Evolutionary conservation across 2,797 vertebrate genomes (phyloP), one percentile per base, ranked within the genome.

Genomic region (Sebastes minor): DNA sequence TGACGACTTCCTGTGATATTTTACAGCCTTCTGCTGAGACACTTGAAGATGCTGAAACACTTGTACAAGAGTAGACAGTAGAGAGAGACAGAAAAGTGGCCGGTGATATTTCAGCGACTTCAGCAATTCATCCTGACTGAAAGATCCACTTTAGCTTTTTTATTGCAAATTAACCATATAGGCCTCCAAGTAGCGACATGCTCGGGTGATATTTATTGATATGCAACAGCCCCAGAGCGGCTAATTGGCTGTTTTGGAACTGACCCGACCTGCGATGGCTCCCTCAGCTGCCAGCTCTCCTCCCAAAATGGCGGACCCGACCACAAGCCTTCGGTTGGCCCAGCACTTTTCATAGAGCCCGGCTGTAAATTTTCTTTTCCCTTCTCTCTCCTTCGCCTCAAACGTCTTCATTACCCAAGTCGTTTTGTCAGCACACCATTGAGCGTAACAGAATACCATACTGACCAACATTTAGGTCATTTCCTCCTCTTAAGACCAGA

Each of bases 391-490:
- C 55, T 71, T 69, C 71, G 77, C 89, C 74, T 87, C 77, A 76
- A 91, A 94, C 75, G 80, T 94, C 93, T 93, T 92, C 92, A 93
- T 95, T 90, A 91, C 89, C 84, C 82, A 80, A 92, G 90, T 74
- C 88, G 84, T 95, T 94, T 92, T 94, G 93, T 95, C 94, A 94
- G 93, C 93, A 88, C 93, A 94, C 91, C 83, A 90, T 94, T 88
- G 93, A 95, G 94, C 94, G 94, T 94, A 95, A 94, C 95, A 93
- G 90, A 94, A 95, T 91, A 91, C 94, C 89, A 82, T 85, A 75
- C 93, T 94, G 92, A 95, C 95, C 95, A 57, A 92, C 91, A 90
- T 94, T 96, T 93, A 96, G 93, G 94, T 96, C 89, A 95, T 95
- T 95, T 96, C 95, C 95, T 95, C 76, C 88, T 82, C 86, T 91